Percentiles rank a stretch among this genome's conserved stretches.
These are phyloP conservation scores for Peromyscus attwateri DNA, from an alignment of 2,797 vertebrate species.

Conservation along the genomic window DNA sequence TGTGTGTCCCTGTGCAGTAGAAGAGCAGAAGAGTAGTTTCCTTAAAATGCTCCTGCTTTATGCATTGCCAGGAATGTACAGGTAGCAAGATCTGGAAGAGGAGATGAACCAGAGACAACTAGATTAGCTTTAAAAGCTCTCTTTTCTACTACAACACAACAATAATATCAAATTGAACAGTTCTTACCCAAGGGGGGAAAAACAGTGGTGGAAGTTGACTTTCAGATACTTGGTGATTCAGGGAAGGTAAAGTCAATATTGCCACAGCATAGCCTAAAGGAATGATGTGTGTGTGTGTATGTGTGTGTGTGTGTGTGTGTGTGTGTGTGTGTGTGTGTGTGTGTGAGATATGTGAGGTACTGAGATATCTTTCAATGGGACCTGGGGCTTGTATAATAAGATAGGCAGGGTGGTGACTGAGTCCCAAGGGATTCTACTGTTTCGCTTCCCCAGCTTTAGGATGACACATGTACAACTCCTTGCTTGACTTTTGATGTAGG, in stretches of 20 bases:
- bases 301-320: not conserved
- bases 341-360: not conserved
- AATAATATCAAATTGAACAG: not conserved
- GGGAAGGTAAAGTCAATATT: not conserved
- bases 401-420: not conserved
- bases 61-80: not conserved
- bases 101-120: not conserved
- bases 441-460: not conserved
- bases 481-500: not conserved
- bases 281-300: not conserved
- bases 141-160: not conserved
- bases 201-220: not conserved
- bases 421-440: too few species aligned
- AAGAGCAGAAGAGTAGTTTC: not conserved
- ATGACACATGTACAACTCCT: not conserved
- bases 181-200: not conserved
- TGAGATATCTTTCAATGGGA: not conserved
- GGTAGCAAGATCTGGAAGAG: not conserved
- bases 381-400: not conserved
- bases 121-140: not conserved
- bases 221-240: not conserved
- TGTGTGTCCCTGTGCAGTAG: conserved; percentile 1
- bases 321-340: not conserved
- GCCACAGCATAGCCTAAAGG: not conserved
- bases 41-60: not conserved